A percentile compares a stretch with the other conserved stretches of the same genome.
These are phyloP conservation scores for Cyrtonyx montezumae DNA, from an alignment of 2,113 vertebrate species.

Conservation along the genomic window DNA sequence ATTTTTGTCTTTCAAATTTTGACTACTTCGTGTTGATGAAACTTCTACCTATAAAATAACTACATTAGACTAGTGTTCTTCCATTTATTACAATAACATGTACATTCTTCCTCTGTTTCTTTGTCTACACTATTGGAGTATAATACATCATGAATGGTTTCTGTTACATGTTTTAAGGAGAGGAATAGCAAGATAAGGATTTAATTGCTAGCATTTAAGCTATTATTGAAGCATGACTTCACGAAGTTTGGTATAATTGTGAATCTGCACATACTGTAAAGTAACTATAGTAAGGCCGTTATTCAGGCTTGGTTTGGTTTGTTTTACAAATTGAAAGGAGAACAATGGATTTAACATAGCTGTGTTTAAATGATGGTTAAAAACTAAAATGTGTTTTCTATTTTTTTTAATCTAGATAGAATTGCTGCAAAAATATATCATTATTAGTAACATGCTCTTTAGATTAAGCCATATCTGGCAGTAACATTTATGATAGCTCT, in stretches of 20 bases:
- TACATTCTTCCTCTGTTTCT: background rate
- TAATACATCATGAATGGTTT: background rate
- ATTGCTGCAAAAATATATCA: background rate
- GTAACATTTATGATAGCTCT: background rate
- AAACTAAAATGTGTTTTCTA: background rate
- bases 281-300: background rate
- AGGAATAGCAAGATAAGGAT: background rate
- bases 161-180: background rate
- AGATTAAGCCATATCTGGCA: background rate
- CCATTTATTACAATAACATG: background rate
- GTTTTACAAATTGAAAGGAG: background rate
- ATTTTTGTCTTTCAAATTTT: background rate
- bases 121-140: background rate
- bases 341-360: accelerated
- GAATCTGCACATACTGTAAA: background rate
- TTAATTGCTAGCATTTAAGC: background rate
- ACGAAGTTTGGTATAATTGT: accelerated
- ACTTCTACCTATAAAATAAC: background rate
- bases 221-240: background rate
- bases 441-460: background rate
- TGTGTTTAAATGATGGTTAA: background rate
- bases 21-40: background rate
- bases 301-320: background rate
- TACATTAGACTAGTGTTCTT: background rate
- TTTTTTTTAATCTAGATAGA: background rate